Evolutionary conservation across 1,140 invertebrate genomes (phyloP).

Genomic region (Procambarus virginalis): DNA sequence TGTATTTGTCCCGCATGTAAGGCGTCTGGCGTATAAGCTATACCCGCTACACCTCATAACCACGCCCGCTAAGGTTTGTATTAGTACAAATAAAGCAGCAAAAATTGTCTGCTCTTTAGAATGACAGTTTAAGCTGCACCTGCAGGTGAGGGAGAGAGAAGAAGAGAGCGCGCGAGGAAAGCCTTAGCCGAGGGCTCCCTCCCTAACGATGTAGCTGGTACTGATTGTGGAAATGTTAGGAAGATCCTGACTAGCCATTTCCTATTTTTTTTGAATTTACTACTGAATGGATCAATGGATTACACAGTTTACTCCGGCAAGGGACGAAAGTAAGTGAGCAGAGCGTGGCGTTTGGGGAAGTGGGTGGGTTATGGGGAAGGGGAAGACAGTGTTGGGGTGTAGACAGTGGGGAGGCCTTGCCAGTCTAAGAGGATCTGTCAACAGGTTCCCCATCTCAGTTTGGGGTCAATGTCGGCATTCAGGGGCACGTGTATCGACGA

Average conservation of each 20-base stretch:
- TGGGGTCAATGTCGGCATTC: too few species aligned
- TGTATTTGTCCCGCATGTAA: too few species aligned
- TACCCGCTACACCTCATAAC: too few species aligned
- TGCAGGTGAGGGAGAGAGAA: too few species aligned
- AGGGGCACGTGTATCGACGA: too few species aligned
- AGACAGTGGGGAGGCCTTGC: background rate
- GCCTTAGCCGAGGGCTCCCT: background rate
- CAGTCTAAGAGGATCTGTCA: background rate
- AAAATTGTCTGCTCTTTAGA: too few species aligned
- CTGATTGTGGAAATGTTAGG: slow-evolving; percentile 15
- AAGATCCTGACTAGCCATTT: background rate
- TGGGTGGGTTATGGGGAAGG: background rate
- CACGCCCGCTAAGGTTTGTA: too few species aligned
- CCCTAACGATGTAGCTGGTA: slow-evolving; percentile 7
- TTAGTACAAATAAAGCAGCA: too few species aligned
- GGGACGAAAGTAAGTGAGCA: slow-evolving; percentile 31
- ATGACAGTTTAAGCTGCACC: too few species aligned
- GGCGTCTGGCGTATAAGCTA: too few species aligned
- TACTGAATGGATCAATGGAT: slow-evolving; percentile 48
- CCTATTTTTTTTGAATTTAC: slow-evolving; percentile 21
- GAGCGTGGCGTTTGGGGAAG: background rate
- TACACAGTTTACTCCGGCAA: slow-evolving; percentile 37
- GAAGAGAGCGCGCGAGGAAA: too few species aligned
- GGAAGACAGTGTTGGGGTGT: background rate
- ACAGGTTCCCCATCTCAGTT: background rate